phyloP scores from a whole-genome alignment of 2,797 vertebrate species.

The Eidolon dupreanum region DNA sequence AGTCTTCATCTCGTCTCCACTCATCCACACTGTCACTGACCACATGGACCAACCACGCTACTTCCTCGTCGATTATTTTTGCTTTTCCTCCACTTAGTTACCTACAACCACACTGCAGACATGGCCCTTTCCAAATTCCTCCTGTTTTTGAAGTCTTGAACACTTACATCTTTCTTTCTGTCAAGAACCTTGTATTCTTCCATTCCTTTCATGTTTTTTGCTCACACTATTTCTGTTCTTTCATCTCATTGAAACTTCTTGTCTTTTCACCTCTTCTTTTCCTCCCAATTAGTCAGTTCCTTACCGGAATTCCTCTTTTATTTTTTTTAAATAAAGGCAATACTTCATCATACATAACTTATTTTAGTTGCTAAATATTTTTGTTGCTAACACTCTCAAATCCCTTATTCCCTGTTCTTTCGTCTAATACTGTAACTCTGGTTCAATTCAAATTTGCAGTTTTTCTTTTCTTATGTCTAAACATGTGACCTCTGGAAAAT shows the following conservation, averaged over 20 bases:
- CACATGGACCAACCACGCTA: neutral
- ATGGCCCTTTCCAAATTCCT: neutral
- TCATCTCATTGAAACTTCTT: neutral
- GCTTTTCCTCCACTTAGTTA: neutral
- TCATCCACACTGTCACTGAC: neutral
- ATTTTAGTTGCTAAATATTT: constrained; percentile 1
- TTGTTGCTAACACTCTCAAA: neutral
- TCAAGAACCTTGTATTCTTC: neutral
- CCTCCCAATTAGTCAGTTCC: neutral
- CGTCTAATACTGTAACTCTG: neutral
- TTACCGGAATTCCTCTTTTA: neutral
- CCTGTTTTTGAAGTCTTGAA: neutral
- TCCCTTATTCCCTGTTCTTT: neutral
- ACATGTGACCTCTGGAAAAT: neutral
- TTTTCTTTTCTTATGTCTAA: neutral
- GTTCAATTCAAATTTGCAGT: neutral
- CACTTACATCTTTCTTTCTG: neutral
- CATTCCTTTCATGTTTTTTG: neutral
- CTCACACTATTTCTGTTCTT: neutral
- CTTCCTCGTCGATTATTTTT: neutral
- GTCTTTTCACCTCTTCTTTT: neutral
- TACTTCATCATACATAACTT: neutral
- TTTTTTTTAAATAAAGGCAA: neutral
- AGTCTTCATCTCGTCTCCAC: neutral
- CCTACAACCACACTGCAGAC: neutral